Conservation (phyloP, 2,888 invertebrate species). For the Leucoptera coffeella region DNA sequence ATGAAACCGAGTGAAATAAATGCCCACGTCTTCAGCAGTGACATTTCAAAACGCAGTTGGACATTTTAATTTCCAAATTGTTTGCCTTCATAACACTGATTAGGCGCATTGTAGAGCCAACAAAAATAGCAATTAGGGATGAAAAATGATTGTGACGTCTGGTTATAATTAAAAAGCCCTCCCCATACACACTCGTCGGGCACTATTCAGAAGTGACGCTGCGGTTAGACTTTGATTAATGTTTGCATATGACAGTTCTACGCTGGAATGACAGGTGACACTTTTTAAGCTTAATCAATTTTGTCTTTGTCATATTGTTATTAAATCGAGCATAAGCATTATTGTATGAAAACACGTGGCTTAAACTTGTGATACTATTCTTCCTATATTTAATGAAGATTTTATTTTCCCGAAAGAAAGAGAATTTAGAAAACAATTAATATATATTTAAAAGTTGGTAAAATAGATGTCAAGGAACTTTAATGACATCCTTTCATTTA, state of each 20-base stretch:
- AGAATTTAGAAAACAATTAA: too few species aligned
- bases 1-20: constrained; percentile 11
- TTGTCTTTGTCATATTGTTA: background rate
- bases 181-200: constrained; percentile 22
- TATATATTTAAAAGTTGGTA: too few species aligned
- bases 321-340: background rate
- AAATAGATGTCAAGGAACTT: too few species aligned
- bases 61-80: constrained; percentile 9
- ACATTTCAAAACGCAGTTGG: background rate
- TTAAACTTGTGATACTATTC: too few species aligned
- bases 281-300: background rate
- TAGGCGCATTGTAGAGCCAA: constrained; percentile 27
- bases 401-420: too few species aligned
- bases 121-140: constrained; percentile 42
- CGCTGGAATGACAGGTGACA: constrained; percentile 8
- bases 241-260: constrained; percentile 26
- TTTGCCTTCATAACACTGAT: constrained; percentile 32
- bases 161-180: constrained; percentile 43
- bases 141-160: constrained; percentile 45
- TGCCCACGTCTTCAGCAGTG: background rate
- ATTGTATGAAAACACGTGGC: too few species aligned
- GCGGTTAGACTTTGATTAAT: constrained; percentile 42
- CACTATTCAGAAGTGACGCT: constrained; percentile 9
- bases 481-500: too few species aligned
- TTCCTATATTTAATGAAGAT: too few species aligned